Evolutionary conservation across 2,113 vertebrate species (phyloP).

Genomic region (Microcebus ravelobensis): DNA sequence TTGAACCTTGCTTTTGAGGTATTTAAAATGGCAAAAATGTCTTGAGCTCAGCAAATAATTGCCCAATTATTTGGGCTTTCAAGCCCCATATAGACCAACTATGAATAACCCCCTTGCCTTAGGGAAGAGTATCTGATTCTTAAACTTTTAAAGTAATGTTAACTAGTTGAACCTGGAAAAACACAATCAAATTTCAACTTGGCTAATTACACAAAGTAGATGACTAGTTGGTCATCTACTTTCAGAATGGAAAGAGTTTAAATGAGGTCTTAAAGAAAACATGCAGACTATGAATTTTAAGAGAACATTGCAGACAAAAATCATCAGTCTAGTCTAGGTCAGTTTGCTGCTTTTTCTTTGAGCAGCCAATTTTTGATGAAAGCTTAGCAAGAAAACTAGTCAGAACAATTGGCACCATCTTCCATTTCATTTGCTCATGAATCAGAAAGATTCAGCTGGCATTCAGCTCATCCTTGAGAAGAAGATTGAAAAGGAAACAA

Average conservation of each 20-base stretch:
- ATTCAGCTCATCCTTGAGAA: not conserved
- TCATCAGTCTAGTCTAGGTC: not conserved
- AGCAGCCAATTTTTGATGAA: constrained; percentile 2
- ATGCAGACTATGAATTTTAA: constrained; percentile 24
- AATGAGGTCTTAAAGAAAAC: constrained; percentile 18
- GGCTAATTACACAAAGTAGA: not conserved
- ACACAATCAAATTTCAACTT: not conserved
- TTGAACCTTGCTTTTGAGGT: not conserved
- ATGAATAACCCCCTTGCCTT: not conserved
- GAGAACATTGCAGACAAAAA: not conserved
- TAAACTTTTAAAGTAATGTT: not conserved
- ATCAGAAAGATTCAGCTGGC: not conserved
- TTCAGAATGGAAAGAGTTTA: constrained; percentile 22
- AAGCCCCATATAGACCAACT: not conserved
- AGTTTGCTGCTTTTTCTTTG: not conserved
- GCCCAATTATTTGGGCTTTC: not conserved
- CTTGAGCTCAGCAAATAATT: not conserved
- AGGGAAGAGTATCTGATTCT: not conserved
- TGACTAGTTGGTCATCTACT: not conserved
- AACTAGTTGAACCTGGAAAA: not conserved
- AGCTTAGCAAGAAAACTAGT: not conserved
- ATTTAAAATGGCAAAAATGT: constrained; percentile 17
- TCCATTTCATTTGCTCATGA: not conserved
- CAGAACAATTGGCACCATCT: not conserved
- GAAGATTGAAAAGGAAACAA: not conserved